These are phyloP conservation scores for Petrocephalus zakoni DNA, from an alignment of 2,113 vertebrate genomes.

Conservation along the genomic window DNA sequence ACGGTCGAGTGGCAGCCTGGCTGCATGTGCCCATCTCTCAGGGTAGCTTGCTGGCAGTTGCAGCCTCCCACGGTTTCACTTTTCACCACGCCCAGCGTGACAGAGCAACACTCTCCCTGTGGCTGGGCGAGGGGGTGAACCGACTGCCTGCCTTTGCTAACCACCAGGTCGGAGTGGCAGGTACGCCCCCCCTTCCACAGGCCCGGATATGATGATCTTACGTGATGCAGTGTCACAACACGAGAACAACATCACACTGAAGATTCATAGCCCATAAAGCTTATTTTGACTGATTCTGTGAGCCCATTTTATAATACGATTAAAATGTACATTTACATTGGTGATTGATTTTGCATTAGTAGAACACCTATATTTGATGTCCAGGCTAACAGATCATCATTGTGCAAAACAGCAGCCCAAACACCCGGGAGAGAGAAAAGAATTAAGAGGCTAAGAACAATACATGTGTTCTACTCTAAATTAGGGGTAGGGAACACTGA, in stretches of 20 bases:
- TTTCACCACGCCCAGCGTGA: conserved; percentile 76
- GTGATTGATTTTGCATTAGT: not conserved
- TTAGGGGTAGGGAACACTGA: not conserved
- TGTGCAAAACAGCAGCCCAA: not conserved
- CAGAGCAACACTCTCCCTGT: conserved; percentile 66
- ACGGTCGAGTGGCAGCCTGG: conserved; percentile 74
- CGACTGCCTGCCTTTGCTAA: conserved; percentile 75
- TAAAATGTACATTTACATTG: not conserved
- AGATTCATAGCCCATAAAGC: not conserved
- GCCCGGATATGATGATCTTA: not conserved
- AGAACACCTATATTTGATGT: not conserved
- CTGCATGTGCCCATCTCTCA: conserved; percentile 74
- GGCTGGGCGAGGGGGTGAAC: conserved; percentile 73
- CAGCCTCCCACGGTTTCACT: conserved; percentile 73
- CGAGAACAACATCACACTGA: not conserved
- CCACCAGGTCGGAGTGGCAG: conserved; percentile 89
- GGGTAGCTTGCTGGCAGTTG: conserved; percentile 61
- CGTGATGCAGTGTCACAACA: not conserved
- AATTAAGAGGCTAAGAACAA: not conserved
- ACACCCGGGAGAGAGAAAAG: not conserved
- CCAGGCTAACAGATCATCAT: not conserved
- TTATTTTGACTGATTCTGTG: not conserved
- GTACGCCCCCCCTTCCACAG: conserved; percentile 45
- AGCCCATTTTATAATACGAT: not conserved
- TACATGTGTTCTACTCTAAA: too few species aligned